phyloP scores from a whole-genome alignment of 2,888 invertebrate genomes.

The Drosophila lacicola region DNA sequence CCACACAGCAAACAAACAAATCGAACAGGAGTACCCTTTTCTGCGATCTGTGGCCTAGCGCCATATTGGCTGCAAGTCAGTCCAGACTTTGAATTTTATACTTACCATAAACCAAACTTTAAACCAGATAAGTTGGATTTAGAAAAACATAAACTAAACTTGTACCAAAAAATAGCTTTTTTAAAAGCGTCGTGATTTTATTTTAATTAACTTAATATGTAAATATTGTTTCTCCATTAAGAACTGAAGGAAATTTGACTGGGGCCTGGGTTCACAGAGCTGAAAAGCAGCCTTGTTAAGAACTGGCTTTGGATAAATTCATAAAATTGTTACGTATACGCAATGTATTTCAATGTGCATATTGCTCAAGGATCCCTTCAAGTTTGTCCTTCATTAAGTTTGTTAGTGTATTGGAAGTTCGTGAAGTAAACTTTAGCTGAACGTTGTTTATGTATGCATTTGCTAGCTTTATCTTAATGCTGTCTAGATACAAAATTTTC shows the following conservation, averaged over 20 bases:
- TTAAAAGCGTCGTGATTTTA: no score
- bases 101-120: no score
- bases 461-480: slow-evolving; percentile 80
- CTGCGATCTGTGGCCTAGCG: neutral
- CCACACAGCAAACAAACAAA: neutral
- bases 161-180: no score
- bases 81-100: no score
- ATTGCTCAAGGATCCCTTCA: slow-evolving; percentile 11
- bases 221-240: no score
- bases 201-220: no score
- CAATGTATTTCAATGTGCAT: slow-evolving; percentile 3
- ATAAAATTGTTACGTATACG: slow-evolving; percentile 18
- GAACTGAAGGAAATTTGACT: no score
- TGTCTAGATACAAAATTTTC: slow-evolving; percentile 77
- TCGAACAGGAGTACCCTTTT: neutral
- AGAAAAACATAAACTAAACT: no score
- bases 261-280: neutral
- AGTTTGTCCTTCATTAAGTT: slow-evolving; percentile 8
- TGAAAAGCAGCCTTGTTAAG: no score
- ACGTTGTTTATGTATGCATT: slow-evolving; percentile 75
- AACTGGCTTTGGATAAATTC: neutral
- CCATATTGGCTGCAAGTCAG: neutral
- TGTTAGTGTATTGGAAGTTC: slow-evolving; percentile 48
- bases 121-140: no score
- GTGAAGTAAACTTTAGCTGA: slow-evolving; percentile 21